Conservation (phyloP, 2,888 invertebrate species). For the Schizaphis graminum region DNA sequence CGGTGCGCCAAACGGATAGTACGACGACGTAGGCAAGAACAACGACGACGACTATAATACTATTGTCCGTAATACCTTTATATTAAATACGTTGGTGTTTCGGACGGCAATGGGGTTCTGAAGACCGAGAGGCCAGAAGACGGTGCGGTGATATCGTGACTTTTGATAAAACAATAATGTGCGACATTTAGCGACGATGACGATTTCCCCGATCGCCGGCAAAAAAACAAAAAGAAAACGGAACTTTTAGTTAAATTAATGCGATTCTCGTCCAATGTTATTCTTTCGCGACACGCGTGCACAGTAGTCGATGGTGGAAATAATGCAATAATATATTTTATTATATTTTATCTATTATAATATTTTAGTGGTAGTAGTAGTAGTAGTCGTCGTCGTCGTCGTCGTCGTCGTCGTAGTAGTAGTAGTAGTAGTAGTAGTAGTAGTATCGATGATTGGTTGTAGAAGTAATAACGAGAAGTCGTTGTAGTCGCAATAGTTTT, state of each 20-base stretch:
- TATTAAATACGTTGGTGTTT: neutral
- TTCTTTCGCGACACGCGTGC: constrained; percentile 12
- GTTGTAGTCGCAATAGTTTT: neutral
- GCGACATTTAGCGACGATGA: no score
- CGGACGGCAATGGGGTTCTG: neutral
- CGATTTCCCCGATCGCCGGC: neutral
- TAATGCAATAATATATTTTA: neutral
- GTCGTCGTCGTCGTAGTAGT: neutral
- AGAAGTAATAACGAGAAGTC: neutral
- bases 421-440: neutral
- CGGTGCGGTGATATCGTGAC: neutral
- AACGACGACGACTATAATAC: neutral
- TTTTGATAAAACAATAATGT: neutral
- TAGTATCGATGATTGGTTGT: neutral
- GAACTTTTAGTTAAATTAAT: neutral
- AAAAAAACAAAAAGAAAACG: neutral
- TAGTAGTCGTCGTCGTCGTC: neutral
- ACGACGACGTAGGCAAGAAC: neutral
- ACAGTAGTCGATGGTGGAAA: neutral
- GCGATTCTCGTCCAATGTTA: neutral
- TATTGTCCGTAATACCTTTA: neutral
- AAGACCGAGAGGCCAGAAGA: neutral
- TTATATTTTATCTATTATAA: constrained; percentile 1
- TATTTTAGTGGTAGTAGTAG: constrained; percentile 4
- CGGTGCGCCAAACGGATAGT: neutral